Evolutionary conservation across 2,797 vertebrate genomes (phyloP), one percentile per base, ranked within the genome.

Genomic region (Meriones psammophilus): DNA sequence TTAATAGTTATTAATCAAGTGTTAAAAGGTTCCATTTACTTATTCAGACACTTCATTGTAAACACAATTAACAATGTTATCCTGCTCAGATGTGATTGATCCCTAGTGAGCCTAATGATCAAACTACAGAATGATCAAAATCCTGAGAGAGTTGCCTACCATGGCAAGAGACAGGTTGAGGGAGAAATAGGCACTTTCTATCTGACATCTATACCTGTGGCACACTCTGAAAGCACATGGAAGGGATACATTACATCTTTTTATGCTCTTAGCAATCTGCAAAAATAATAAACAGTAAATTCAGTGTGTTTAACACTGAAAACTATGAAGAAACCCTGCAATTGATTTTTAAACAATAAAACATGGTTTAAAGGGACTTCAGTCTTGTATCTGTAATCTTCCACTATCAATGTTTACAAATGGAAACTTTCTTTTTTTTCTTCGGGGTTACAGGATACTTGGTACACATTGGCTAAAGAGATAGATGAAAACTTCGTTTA

Each of bases 1-100:
- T 84, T 87, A 83, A 56, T 96, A 81, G 58, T 88, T 94, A 85
- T 73, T 78, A 94, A 87, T 80, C 77, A 92, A 90, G 76, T 96
- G 58, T 91, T 94, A 96, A 96, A 94, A 54, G 15, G 54, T 76
- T 91, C 39, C 33, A 74, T 95, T 95, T 95, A 80, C 88, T 96
- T 96, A 92, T 90, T 92, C n/a, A 95, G 83, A 87, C 26, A 84
- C 79, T 95, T 96, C 88, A 89, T 77, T 89, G 73, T 94, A 95
- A 96, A 95, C 85, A 96, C 36, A 93, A 94, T 86, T 92, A 91
- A 88, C 64, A 84, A 76, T 66, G 50, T 95, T 93, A 91, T 87
- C 92, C 56, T 94, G 84, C 87, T 86, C 50, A 79, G 46, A n/a
- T 89, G 42, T 33, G 91, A 93, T 93, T 33, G 91, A 93, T 93